These are phyloP conservation scores for Acipenser oxyrinchus DNA, from an alignment of 2,797 vertebrate genomes.

Conservation along the genomic window DNA sequence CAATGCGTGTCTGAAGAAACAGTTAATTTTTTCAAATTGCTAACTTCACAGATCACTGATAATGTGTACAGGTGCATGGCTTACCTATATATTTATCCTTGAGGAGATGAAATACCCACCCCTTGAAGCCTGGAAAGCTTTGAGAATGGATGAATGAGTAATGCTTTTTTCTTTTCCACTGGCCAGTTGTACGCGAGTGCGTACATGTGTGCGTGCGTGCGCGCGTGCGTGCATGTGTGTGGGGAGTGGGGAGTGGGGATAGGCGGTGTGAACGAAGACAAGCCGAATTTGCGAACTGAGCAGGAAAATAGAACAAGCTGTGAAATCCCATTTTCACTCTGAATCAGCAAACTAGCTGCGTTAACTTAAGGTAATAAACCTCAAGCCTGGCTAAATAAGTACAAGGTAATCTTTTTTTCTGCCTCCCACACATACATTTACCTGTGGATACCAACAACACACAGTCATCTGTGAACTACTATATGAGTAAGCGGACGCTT, in stretches of 20 bases:
- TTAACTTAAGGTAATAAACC: conserved; percentile 49
- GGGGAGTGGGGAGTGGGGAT: conserved; percentile 55
- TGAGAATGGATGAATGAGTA: conserved; percentile 83
- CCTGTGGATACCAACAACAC: conserved; percentile 51
- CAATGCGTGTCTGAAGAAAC: conserved; percentile 20
- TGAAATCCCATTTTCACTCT: conserved; percentile 87
- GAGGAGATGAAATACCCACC: conserved; percentile 79
- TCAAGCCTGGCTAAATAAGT: conserved; percentile 53
- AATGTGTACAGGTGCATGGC: conserved; percentile 49
- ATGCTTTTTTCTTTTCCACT: conserved; percentile 96
- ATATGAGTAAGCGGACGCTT: conserved; percentile 31
- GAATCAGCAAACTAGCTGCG: conserved; percentile 58
- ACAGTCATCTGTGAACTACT: conserved; percentile 39
- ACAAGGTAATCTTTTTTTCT: conserved; percentile 46
- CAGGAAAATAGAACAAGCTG: conserved; percentile 83
- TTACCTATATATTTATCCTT: conserved; percentile 85
- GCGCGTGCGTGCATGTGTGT: conserved; percentile 16
- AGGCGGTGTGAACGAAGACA: conserved; percentile 63
- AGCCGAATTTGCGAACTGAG: conserved; percentile 65
- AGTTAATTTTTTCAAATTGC: conserved; percentile 12
- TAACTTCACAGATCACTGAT: conserved; percentile 33
- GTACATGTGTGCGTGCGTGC: conserved; percentile 17
- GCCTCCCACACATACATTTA: conserved; percentile 41
- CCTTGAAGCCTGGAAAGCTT: conserved; percentile 80
- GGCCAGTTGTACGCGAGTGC: conserved; percentile 63